Base-by-base conservation (phyloP, 1,140 invertebrate species). In the Drosophila littoralis region DNA sequence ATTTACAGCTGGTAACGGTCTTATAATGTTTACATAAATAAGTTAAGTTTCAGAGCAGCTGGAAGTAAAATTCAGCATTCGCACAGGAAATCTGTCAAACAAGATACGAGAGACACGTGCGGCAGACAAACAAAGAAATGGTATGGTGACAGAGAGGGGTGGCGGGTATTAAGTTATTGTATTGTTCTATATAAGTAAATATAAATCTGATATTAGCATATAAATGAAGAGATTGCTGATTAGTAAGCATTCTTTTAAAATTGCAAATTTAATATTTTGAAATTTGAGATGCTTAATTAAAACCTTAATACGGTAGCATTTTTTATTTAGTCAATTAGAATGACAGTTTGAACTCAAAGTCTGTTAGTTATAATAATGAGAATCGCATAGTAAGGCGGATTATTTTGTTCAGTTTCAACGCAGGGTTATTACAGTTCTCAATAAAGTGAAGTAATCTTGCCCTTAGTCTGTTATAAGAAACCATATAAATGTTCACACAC, bases 201-300 rank as follows among this genome's bases (percentile, higher is more conserved):
- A 72, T 67, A 54, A 72, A 67, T 67, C 17, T 7, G 54, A 51
- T 15, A 45, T 73, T 73, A 68, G 55, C 70, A 73, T 60, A 68
- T 68, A 60, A 58, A 68, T 55, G 28, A 60, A 52, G 9, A 32
- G 40, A 35, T 38, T 22, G 36, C 70, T 73, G 70, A 48, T 73
- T 73, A 60, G 48, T 64, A 9, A 59, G 64, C 40, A 40, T 40
- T 51, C 52, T 52, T 58, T 58, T 72, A 66, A 66, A 59, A 72
- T 59, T 67, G 54, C 32, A 45, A 72, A 72, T 72, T 67, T 67
- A 28, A 61, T 67, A 17, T 33, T 58, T 79, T 15, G 81, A 82
- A 82, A 79, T 60, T 60, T 50, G 81, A 82, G 63, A 28, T 15
- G 42, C 40, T 46, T 61, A 61, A 63, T 36, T 40, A 60, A 67